Conservation (phyloP, 2,797 vertebrate species). For the Tenualosa ilisha region DNA sequence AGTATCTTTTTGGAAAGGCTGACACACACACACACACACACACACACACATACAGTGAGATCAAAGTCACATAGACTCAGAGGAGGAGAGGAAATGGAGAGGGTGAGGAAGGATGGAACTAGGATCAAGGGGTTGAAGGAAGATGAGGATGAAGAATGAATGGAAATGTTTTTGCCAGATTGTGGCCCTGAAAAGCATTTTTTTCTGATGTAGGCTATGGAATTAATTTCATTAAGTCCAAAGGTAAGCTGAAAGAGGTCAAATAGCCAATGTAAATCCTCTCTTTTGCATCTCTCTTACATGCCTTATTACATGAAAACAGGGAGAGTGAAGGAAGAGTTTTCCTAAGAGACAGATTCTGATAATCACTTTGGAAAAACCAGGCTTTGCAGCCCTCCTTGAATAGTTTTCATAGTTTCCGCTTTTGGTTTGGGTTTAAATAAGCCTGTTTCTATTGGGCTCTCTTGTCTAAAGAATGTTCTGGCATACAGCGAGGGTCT, state of each 20-base stretch:
- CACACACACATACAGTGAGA: neutral
- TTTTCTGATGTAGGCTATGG: neutral
- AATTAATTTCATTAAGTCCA: neutral
- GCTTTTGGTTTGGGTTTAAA: conserved; percentile 16
- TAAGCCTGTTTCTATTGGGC: neutral
- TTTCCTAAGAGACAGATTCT: neutral
- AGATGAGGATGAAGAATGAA: neutral
- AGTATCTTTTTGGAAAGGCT: neutral
- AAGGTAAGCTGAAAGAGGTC: neutral
- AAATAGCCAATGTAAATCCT: too few species aligned
- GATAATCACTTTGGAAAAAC: conserved; percentile 11
- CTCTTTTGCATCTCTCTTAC: neutral
- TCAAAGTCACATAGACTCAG: neutral
- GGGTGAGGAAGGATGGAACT: neutral
- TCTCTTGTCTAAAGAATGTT: conserved; percentile 32
- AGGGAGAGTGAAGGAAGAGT: neutral
- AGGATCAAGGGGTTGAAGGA: neutral
- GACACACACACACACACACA: neutral
- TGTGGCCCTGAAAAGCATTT: neutral
- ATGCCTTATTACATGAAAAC: neutral
- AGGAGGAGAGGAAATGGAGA: neutral
- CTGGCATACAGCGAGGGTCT: conserved; percentile 30
- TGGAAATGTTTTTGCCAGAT: neutral
- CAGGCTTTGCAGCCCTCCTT: neutral
- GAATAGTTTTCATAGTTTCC: conserved; percentile 21